These are phyloP conservation scores for Drosophila atripex DNA, from an alignment of 2,888 invertebrate species.

Conservation along the genomic window DNA sequence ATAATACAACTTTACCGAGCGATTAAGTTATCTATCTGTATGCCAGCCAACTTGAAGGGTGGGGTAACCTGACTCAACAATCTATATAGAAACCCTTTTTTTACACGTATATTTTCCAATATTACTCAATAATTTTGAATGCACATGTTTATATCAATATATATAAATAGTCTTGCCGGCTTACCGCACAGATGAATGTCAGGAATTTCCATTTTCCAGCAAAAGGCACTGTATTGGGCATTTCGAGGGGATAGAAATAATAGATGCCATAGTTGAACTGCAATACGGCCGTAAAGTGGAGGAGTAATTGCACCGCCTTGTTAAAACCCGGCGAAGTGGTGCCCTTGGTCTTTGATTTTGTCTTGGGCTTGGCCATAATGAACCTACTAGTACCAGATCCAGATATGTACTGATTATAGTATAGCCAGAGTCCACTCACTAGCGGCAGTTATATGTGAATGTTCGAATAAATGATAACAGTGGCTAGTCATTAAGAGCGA, in stretches of 20 bases:
- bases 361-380: slow-evolving; percentile 64
- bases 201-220: slow-evolving; percentile 93
- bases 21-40: slow-evolving; percentile 2
- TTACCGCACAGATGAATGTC: slow-evolving; percentile 92
- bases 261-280: slow-evolving; percentile 89
- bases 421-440: slow-evolving; percentile 33
- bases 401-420: slow-evolving; percentile 64
- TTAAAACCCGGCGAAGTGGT: slow-evolving; percentile 72
- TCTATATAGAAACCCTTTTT: background rate
- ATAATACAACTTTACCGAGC: background rate
- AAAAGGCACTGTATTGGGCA: slow-evolving; percentile 85
- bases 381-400: slow-evolving; percentile 46
- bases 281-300: slow-evolving; percentile 86
- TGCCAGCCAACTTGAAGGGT: background rate
- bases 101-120: background rate
- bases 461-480: slow-evolving; percentile 5
- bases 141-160: background rate
- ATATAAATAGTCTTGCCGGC: slow-evolving; percentile 15
- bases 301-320: slow-evolving; percentile 68
- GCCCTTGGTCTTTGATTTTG: slow-evolving; percentile 62
- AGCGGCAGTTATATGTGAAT: background rate
- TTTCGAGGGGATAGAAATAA: slow-evolving; percentile 87
- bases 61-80: background rate
- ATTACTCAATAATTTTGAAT: background rate
- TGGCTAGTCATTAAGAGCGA: background rate